Base-by-base conservation (phyloP, 2,113 vertebrate species). In the Siniperca chuatsi region DNA sequence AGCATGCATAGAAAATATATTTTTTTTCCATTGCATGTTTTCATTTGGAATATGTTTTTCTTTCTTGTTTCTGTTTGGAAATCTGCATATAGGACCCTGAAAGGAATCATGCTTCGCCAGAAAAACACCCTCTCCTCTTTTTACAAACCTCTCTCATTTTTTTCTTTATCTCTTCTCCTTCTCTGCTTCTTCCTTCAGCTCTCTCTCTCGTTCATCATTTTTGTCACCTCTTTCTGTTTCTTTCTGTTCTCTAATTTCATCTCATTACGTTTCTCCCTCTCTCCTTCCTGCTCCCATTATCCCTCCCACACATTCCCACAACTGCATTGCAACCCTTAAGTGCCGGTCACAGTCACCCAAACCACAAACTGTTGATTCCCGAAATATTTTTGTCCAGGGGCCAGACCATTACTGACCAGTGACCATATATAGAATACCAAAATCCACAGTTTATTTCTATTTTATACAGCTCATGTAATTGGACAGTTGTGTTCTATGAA, bases 261-360 rank as follows among this genome's bases (percentile, higher is more conserved):
- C 78, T 81, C 81, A 72, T 85, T 64, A 76, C 65, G 76, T 66
- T 75, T 68, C 58, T 57, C 44, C 62, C 57, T 65, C 64, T 18
- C 50, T 79, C 46, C 55, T 46, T 54, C 58, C 46, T 70, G 61
- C 60, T 86, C 23, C 74, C 76, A 83, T 65, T 52, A 60, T 86
- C 78, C 85, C 84, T 85, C 89, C 88, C 79, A 90, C 92, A 79
- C 75, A 12, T 87, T 91, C 90, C 90, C 91, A 91, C 87, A 85
- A 85, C 52, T 83, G 83, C 73, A 69, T 20, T 6, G 3, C 33
- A 82, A 61, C 80, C 80, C 83, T 54, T 71, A 69, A 86, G 71
- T 48, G 78, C 80, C 10, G 73, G 86, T 91, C 79, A 75, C 75
- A 81, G 74, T 79, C 89, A 84, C 79, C 79, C 79, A 87, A 87